phyloP scores from a whole-genome alignment of 1,140 invertebrate species.

The Metopolophium dirhodum region DNA sequence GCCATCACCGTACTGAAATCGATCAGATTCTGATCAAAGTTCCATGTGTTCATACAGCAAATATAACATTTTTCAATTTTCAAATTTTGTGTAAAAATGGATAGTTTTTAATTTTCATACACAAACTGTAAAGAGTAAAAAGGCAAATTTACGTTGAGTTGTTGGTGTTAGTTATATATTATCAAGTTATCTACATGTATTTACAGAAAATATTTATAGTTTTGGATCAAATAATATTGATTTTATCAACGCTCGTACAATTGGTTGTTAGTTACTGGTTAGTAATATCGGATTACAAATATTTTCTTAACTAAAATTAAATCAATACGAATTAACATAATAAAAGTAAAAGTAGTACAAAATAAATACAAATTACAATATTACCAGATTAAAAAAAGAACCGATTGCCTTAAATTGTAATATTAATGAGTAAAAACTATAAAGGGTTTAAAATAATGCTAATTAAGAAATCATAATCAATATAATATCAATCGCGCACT shows the following conservation, averaged over 20 bases:
- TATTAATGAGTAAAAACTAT: not conserved
- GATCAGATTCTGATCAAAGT: no score
- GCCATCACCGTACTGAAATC: no score
- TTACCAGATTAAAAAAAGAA: not conserved
- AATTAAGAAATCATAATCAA: not conserved
- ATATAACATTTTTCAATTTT: no score
- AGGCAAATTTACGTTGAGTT: not conserved
- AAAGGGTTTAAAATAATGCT: not conserved
- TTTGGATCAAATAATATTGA: not conserved
- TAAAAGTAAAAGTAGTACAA: no score
- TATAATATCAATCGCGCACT: not conserved
- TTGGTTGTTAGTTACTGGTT: no score
- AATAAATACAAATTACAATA: not conserved
- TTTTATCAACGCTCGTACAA: not conserved
- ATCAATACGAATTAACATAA: no score
- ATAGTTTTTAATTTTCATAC: no score
- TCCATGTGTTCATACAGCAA: no score
- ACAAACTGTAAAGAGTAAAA: not conserved
- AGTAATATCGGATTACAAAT: not conserved
- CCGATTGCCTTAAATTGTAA: not conserved
- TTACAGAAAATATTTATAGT: not conserved
- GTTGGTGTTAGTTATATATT: no score
- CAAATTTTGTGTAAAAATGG: no score
- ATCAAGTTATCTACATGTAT: not conserved
- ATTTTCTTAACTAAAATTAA: not conserved